Percentiles rank a stretch among this genome's conserved stretches.
Conservation (phyloP, 2,113 vertebrate genomes). For the Regulus satrapa region DNA sequence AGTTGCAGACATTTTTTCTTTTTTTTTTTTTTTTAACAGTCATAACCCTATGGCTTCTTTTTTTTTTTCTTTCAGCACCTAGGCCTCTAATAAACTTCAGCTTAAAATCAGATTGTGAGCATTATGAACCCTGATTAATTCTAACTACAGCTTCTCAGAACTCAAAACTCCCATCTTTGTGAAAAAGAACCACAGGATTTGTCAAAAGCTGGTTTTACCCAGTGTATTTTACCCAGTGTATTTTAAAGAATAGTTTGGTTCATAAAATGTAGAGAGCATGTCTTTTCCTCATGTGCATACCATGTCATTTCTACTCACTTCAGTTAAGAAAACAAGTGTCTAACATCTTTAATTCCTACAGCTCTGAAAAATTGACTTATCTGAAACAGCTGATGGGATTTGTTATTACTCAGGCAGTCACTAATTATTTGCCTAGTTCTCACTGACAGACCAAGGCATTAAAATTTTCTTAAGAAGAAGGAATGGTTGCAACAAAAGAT, state of each 20-base stretch:
- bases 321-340: not conserved
- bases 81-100: not conserved
- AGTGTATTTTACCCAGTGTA: no score
- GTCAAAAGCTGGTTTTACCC: not conserved
- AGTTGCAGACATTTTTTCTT: not conserved
- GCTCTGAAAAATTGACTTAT: not conserved
- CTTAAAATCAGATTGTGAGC: not conserved
- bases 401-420: not conserved
- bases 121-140: not conserved
- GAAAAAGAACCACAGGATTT: not conserved
- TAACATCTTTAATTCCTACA: not conserved
- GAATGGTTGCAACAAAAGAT: not conserved
- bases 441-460: not conserved
- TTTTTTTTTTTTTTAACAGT: not conserved
- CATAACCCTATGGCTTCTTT: not conserved
- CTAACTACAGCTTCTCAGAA: not conserved
- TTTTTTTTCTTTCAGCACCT: not conserved
- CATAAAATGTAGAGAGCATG: not conserved
- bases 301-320: not conserved
- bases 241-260: not conserved
- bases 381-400: not conserved
- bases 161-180: not conserved
- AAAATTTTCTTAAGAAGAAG: not conserved
- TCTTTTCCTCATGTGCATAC: not conserved
- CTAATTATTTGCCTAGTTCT: not conserved